A percentile compares a stretch with the other conserved stretches of the same genome.
These are phyloP conservation scores for Pheosia gnoma DNA, from an alignment of 2,888 invertebrate genomes.

Conservation along the genomic window DNA sequence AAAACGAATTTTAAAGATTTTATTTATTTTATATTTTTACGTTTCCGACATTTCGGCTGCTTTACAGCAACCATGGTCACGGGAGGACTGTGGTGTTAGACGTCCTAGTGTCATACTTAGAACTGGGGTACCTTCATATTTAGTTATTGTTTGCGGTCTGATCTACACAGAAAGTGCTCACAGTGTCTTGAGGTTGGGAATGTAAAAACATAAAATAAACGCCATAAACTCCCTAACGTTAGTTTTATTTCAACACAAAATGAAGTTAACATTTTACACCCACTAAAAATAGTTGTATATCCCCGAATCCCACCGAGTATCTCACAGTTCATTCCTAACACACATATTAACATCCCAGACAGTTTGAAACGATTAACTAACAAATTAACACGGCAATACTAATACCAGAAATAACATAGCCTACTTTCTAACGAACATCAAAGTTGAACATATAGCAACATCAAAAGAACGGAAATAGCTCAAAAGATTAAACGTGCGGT, in stretches of 20 bases:
- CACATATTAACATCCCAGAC: not conserved
- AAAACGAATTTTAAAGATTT: too few relatives aligned
- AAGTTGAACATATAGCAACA: conserved; percentile 6
- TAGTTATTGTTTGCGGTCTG: too few relatives aligned
- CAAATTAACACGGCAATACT: conserved; percentile 5
- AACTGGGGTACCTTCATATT: too few relatives aligned
- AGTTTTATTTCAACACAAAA: not conserved
- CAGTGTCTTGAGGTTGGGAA: too few relatives aligned
- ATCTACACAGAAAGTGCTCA: too few relatives aligned
- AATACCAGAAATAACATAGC: conserved; percentile 2
- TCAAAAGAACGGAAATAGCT: conserved; percentile 3
- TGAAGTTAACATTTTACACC: not conserved
- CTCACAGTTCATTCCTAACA: not conserved
- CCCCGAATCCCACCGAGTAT: not conserved
- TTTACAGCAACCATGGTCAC: too few relatives aligned
- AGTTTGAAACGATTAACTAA: conserved; percentile 2
- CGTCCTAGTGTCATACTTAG: too few relatives aligned
- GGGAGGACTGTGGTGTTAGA: too few relatives aligned
- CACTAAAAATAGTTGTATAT: not conserved
- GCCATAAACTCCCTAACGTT: not conserved
- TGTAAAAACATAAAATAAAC: too few relatives aligned
- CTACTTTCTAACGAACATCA: conserved; percentile 1
- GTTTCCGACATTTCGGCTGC: too few relatives aligned
- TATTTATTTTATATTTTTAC: too few relatives aligned
- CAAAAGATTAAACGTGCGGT: not conserved